phyloP scores from a whole-genome alignment of 2,888 invertebrate genomes.

The Glyphotaelius pellucidus region DNA sequence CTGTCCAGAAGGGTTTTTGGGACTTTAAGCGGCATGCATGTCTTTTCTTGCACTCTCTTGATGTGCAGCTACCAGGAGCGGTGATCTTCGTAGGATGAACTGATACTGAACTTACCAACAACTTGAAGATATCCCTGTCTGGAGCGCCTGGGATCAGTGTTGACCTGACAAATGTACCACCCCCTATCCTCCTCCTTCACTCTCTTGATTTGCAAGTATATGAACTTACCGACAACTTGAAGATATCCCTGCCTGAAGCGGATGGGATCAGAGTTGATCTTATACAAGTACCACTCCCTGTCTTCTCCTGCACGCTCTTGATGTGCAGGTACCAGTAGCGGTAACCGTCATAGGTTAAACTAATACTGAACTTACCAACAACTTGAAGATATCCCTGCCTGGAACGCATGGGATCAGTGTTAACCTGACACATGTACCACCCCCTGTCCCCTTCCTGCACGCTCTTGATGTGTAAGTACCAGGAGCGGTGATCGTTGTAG shows the following conservation, averaged over 20 bases:
- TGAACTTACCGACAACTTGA: conserved; percentile 90
- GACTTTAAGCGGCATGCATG: too few relatives aligned
- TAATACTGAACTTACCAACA: conserved; percentile 91
- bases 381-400: conserved; percentile 93
- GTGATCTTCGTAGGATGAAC: conserved; percentile 82
- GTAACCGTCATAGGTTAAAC: conserved; percentile 91
- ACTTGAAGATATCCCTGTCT: conserved; percentile 93
- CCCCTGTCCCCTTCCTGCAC: conserved; percentile 93
- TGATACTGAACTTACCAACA: conserved; percentile 82
- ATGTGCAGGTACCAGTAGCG: conserved; percentile 95
- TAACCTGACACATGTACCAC: conserved; percentile 95
- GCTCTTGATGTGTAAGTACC: conserved; percentile 93
- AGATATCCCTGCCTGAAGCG: conserved; percentile 91
- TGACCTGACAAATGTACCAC: conserved; percentile 95
- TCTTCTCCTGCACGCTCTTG: conserved; percentile 91
- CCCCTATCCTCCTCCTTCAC: conserved; percentile 91
- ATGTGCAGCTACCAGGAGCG: conserved; percentile 95
- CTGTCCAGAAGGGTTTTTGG: too few relatives aligned
- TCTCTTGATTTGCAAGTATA: conserved; percentile 91
- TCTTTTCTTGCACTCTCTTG: conserved; percentile 90
- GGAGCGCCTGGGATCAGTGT: conserved; percentile 94
- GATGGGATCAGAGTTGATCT: conserved; percentile 96
- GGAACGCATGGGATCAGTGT: conserved; percentile 94
- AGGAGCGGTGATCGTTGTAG: conserved; percentile 93
- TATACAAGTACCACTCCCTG: conserved; percentile 95